Evolutionary conservation across 2,888 invertebrate genomes (phyloP), one percentile per base, ranked within the genome.

Genomic region (Plusia festucae): DNA sequence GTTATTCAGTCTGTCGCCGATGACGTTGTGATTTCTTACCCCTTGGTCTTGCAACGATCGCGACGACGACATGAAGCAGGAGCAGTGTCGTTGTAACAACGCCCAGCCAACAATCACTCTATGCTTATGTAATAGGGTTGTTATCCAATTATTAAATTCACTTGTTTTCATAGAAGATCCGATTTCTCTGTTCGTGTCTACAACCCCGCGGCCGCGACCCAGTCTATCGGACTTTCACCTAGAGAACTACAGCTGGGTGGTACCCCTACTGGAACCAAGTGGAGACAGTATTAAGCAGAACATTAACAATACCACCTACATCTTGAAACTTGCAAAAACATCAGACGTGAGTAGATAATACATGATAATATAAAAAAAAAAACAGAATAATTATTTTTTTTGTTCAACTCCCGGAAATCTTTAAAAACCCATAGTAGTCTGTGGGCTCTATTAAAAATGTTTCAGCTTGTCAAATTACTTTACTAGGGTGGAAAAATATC

Each of bases 211-310:
- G 13, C 63, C 34, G 8, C 61, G 30, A 7, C 63, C 76, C 7
- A 63, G 24, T 13, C 70, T 87, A 32, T 63, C 56, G 8, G 60
- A 65, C 34, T 91, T 89, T 73, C 82, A 85, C 56, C 81, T 93
- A 54, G 73, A 89, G 24, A 76, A 75, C n/a, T 93, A 78, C 83
- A 60, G 72, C 5, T 93, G 93, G 93, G 60, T 84, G 15, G 73
- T 82, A 53, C 57, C 84, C 7, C 70, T 93, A 56, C 70, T 93
- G 44, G 84, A 89, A 62, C 65, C 63, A 3, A 77, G 67, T 13
- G 69, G 79, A 0, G 88, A 87, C 20, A 67, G 81, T 4, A 71
- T 94, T 22, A 64, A 82, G 2, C 69, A 93, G 40, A 69, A 76
- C 5, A 68, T 78, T 51, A 90, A 93, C 65, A 85, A 83, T 44